Evolutionary conservation across 1,140 invertebrate species (phyloP).

Genomic region (Drepana arcuata): DNA sequence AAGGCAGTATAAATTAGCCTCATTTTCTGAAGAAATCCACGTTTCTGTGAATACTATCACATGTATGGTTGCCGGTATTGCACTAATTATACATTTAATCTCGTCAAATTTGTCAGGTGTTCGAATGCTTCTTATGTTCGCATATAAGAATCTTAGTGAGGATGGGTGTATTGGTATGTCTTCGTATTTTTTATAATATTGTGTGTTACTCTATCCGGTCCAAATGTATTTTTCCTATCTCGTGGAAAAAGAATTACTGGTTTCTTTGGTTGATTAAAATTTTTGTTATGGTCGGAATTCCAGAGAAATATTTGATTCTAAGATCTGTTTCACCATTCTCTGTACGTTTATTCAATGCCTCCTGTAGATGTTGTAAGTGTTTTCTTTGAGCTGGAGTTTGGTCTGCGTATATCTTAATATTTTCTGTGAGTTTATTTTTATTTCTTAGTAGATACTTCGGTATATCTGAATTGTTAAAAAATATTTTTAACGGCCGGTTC

Average conservation of each 20-base stretch:
- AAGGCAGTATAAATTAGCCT: slow-evolving; percentile 12
- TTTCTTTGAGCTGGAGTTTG: slow-evolving; percentile 16
- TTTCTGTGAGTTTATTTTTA: slow-evolving; percentile 12
- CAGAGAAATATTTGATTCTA: neutral
- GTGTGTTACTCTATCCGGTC: neutral
- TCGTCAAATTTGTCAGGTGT: slow-evolving; percentile 14
- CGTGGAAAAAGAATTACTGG: neutral
- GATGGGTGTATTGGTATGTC: slow-evolving; percentile 11
- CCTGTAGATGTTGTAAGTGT: slow-evolving; percentile 6
- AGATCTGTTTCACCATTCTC: slow-evolving; percentile 1
- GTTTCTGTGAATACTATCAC: slow-evolving; percentile 18
- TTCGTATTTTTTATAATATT: neutral
- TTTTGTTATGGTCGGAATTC: neutral
- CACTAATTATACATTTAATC: slow-evolving; percentile 18
- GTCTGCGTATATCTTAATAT: slow-evolving; percentile 16
- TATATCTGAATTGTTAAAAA: slow-evolving; percentile 26
- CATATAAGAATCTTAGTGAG: slow-evolving; percentile 13
- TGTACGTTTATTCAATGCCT: slow-evolving; percentile 10
- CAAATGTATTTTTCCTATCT: neutral
- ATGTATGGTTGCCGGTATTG: slow-evolving; percentile 9
- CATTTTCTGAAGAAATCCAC: slow-evolving; percentile 13
- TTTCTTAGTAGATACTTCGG: slow-evolving; percentile 10
- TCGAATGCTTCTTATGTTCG: slow-evolving; percentile 15
- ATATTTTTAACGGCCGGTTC: neutral
- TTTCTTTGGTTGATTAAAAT: neutral